Evolutionary conservation across 2,113 vertebrate genomes (phyloP).

Genomic region (Elephantulus edwardii): DNA sequence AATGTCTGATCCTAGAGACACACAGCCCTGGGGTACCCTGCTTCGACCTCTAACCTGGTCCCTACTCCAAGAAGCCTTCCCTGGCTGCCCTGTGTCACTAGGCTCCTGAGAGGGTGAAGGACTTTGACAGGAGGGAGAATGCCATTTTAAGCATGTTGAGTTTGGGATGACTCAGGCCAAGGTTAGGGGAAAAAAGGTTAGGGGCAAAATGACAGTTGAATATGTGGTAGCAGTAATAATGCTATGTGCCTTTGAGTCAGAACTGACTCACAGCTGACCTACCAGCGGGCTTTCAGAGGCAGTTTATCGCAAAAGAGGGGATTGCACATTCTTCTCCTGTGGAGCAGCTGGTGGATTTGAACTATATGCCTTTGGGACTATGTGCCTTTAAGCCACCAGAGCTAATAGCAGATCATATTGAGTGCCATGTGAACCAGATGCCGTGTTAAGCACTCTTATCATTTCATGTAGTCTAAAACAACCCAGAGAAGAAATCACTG

Average conservation of each 20-base stretch:
- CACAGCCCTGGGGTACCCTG: background rate
- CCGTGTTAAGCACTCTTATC: background rate
- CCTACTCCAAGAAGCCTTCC: background rate
- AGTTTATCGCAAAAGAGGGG: no score
- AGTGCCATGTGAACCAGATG: background rate
- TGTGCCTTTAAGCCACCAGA: no score
- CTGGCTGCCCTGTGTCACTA: background rate
- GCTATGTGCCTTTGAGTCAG: no score
- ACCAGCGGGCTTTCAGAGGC: no score
- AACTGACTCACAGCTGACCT: no score
- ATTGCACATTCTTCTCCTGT: no score
- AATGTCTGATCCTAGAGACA: background rate
- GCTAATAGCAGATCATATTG: background rate
- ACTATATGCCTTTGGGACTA: no score
- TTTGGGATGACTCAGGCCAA: background rate
- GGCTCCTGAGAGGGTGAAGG: background rate
- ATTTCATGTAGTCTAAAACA: background rate
- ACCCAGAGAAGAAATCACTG: background rate
- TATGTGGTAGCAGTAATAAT: background rate
- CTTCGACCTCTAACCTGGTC: background rate
- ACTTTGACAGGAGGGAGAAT: background rate
- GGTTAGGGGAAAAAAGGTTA: background rate
- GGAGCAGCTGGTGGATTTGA: no score
- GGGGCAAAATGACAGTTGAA: background rate
- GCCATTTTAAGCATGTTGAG: background rate